A percentile compares a stretch with the other conserved stretches of the same genome.
Evolutionary conservation across 2,888 invertebrate species (phyloP).

Genomic region (Campoplex nolae): DNA sequence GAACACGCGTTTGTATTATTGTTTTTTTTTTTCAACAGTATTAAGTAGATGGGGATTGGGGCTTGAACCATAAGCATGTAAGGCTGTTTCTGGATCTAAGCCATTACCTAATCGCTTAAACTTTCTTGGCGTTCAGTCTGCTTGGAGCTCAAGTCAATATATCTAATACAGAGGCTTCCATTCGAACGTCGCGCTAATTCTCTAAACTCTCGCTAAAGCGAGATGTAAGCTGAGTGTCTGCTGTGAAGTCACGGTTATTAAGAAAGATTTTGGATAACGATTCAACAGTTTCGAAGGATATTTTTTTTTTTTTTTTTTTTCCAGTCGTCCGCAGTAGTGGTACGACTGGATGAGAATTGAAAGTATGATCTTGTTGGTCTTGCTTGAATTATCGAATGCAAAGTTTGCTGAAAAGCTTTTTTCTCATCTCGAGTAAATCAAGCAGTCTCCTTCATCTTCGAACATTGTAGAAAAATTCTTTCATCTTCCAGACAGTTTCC

Average conservation of each 20-base stretch:
- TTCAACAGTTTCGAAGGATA: not conserved
- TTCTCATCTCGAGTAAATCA: not conserved
- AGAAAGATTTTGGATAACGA: not conserved
- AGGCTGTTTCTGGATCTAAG: conserved; percentile 77
- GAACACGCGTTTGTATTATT: not conserved
- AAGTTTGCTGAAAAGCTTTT: not conserved
- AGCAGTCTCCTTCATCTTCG: not conserved
- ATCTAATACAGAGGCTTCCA: conserved; percentile 75
- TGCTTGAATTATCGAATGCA: not conserved
- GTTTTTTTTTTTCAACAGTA: not conserved
- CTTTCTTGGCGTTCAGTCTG: conserved; percentile 80
- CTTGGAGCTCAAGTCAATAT: conserved; percentile 76
- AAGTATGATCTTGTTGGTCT: not conserved
- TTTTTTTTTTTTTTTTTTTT: not conserved
- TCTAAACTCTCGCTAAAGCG: conserved; percentile 14
- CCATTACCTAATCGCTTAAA: conserved; percentile 82
- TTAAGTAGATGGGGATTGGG: conserved; percentile 31
- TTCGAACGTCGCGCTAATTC: conserved; percentile 56
- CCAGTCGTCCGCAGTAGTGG: too few relatives aligned
- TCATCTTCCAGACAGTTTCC: not conserved
- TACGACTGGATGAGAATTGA: not conserved
- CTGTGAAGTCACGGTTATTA: not conserved
- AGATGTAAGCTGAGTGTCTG: not conserved
- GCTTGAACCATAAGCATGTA: conserved; percentile 10
- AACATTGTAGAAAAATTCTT: not conserved